phyloP scores from a whole-genome alignment of 64 coral and sea anemone species.

The Porites lutea region DNA sequence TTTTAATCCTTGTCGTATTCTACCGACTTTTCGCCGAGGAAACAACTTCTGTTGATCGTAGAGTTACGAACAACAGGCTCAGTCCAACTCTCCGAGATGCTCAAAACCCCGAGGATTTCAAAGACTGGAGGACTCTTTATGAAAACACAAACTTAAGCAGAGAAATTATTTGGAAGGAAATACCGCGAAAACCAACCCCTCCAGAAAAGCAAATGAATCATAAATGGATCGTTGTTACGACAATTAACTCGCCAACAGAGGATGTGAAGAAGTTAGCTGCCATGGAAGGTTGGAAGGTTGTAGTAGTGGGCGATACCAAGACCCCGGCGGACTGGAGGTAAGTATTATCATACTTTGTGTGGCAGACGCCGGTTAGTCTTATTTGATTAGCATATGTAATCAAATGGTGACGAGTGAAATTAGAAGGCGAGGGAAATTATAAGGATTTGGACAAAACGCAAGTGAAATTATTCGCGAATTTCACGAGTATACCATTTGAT shows the following conservation, averaged over 20 bases:
- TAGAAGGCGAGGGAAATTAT: too few species aligned
- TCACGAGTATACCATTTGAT: too few species aligned
- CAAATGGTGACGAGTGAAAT: too few species aligned
- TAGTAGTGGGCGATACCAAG: conserved; percentile 83
- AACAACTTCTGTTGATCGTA: not conserved
- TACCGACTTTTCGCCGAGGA: conserved; percentile 12
- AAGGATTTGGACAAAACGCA: too few species aligned
- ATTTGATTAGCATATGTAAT: too few species aligned
- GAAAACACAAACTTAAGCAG: not conserved
- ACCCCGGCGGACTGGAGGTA: conserved; percentile 92
- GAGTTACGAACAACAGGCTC: not conserved
- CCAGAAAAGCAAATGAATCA: conserved; percentile 34
- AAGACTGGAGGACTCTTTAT: not conserved
- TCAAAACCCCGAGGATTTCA: not conserved
- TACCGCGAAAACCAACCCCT: conserved; percentile 21
- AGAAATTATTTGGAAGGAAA: conserved; percentile 31
- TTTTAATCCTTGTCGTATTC: not conserved
- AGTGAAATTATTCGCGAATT: too few species aligned
- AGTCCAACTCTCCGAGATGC: not conserved
- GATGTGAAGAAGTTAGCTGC: conserved; percentile 69
- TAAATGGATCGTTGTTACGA: conserved; percentile 92
- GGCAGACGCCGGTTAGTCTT: not conserved
- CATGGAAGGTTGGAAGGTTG: conserved; percentile 90
- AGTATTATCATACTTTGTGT: not conserved
- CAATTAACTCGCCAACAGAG: conserved; percentile 66